Conservation (phyloP, 2,888 invertebrate species). For the Pherbina coryleti region DNA sequence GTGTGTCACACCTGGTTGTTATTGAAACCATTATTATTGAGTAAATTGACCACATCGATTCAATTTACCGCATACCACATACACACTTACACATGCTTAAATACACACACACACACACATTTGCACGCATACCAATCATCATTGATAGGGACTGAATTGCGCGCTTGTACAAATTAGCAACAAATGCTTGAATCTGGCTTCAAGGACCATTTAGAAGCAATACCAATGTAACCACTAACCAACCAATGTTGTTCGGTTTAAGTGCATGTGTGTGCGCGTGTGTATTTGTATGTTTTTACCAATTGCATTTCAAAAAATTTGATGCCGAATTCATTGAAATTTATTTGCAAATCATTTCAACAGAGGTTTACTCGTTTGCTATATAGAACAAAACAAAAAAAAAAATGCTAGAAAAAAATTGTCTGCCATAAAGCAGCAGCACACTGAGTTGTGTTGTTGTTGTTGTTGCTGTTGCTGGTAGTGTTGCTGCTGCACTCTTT, state of each 20-base stretch:
- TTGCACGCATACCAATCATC: not conserved
- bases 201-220: not conserved
- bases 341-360: slow-evolving; percentile 18
- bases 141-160: not conserved
- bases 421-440: not conserved
- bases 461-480: no score
- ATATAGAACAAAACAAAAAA: no score
- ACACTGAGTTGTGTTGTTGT: not conserved
- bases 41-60: not conserved
- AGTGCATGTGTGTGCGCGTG: slow-evolving; percentile 51
- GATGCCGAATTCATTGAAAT: not conserved
- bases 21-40: not conserved
- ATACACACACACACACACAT: not conserved
- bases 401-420: no score
- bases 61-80: not conserved
- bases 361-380: not conserved
- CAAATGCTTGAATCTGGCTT: not conserved
- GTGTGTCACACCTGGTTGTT: no score
- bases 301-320: no score
- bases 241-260: slow-evolving; percentile 36
- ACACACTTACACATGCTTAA: not conserved
- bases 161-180: slow-evolving; percentile 3
- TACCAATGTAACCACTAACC: not conserved
- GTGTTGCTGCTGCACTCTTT: no score
- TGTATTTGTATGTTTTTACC: not conserved